Evolutionary conservation across 30 jellyfish, hydroid and myxozoan genomes (phyloP).

Genomic region (Rhopilema esculentum): DNA sequence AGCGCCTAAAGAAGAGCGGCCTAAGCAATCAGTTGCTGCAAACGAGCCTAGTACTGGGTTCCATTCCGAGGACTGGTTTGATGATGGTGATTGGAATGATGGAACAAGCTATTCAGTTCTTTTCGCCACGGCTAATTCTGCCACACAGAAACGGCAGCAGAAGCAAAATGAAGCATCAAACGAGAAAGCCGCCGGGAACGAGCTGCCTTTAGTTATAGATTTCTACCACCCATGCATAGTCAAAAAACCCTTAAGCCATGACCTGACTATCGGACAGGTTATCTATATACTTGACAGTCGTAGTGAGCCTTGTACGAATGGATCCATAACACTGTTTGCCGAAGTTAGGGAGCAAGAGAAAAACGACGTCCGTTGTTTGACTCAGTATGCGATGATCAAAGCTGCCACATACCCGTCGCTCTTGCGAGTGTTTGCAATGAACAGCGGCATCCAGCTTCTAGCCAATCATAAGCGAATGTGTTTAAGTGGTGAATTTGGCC

Average conservation of each 20-base stretch:
- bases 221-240: constrained; percentile 17
- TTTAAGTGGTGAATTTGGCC: constrained; percentile 46
- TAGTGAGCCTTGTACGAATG: background rate
- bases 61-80: constrained; percentile 27
- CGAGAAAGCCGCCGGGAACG: background rate
- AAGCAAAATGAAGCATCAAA: constrained; percentile 19
- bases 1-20: background rate
- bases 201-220: background rate
- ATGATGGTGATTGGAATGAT: constrained; percentile 37
- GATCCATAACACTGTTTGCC: background rate
- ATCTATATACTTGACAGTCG: constrained; percentile 42
- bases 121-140: constrained; percentile 67
- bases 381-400: constrained; percentile 19
- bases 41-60: constrained; percentile 5
- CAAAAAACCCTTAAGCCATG: constrained; percentile 62
- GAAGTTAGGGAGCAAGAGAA: constrained; percentile 3
- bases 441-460: constrained; percentile 83
- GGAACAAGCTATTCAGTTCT: constrained; percentile 11
- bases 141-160: constrained; percentile 68
- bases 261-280: constrained; percentile 73
- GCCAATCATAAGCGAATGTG: constrained; percentile 59
- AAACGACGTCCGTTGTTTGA: constrained; percentile 1
- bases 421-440: constrained; percentile 84
- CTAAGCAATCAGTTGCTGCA: constrained; percentile 20
- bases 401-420: constrained; percentile 58